Conservation (phyloP, 1,140 invertebrate genomes). For the Drosophila insularis region DNA sequence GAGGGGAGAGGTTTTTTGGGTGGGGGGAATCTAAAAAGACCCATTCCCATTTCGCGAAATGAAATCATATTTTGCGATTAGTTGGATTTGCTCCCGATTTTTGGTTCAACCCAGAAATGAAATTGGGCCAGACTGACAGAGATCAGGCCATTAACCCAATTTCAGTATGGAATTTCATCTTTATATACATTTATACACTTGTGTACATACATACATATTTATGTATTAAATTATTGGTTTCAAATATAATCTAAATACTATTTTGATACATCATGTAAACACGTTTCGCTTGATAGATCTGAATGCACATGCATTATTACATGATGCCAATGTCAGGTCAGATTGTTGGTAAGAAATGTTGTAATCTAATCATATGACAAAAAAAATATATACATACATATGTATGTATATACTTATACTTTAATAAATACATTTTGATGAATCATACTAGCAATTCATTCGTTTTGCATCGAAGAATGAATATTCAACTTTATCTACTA, state of each 20-base stretch:
- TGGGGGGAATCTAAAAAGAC: not conserved
- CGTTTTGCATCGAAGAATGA: not conserved
- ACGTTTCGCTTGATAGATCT: slow-evolving; percentile 13
- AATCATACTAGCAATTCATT: not conserved
- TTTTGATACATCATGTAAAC: slow-evolving; percentile 4
- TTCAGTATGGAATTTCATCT: slow-evolving; percentile 26
- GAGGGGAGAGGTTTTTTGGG: too few relatives aligned
- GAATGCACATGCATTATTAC: not conserved
- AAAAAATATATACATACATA: not conserved
- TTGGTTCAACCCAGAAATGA: slow-evolving; percentile 20
- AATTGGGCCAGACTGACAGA: slow-evolving; percentile 52
- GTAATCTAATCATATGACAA: not conserved
- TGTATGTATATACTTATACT: not conserved
- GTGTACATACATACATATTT: too few relatives aligned
- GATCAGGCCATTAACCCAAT: slow-evolving; percentile 54
- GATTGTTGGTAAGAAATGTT: too few relatives aligned
- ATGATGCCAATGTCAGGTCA: not conserved
- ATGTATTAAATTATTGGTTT: not conserved
- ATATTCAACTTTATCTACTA: not conserved
- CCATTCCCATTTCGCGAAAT: not conserved
- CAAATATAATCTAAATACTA: not conserved
- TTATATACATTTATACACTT: not conserved
- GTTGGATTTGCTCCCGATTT: not conserved
- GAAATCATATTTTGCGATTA: slow-evolving; percentile 26
- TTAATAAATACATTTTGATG: not conserved